Base-by-base conservation (phyloP, 2,797 vertebrate genomes). In the Darevskia nairensis region DNA sequence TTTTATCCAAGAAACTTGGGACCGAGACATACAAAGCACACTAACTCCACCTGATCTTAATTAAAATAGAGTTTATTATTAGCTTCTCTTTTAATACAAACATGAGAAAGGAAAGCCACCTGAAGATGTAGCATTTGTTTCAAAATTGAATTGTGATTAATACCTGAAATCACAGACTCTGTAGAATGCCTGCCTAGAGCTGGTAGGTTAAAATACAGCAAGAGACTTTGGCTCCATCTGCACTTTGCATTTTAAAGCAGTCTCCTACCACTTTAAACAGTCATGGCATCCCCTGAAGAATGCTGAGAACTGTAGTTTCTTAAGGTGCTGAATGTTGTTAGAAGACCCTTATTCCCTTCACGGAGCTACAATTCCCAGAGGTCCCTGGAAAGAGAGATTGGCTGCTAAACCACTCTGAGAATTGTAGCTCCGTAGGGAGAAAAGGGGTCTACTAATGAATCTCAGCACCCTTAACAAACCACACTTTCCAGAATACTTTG, bases 1-100 rank as follows among this genome's bases (percentile, higher is more conserved):
- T 72, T 87, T 59, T 21, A 35, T 71, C 29, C 39, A 59, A 75
- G 21, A 32, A 25, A 6, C 59, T 44, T 44, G 76, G 7, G 85
- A 84, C 64, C 35, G 82, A 92, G 21, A 75, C 91, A 32, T 88
- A 95, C 78, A 96, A 88, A 95, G 93, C 64, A 94, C 90, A 93
- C 82, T 32, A 79, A 82, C 68, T 92, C 93, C 89, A 89, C 93
- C 91, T 81, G 66, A 25, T 61, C 90, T 97, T 97, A 97, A 96
- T 97, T 97, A 97, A 97, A 97, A 97, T 97, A 97, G 95, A 97
- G 94, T 97, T 97, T 97, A 97, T 93, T 93, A 93, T 97, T 97
- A 97, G 96, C 95, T 96, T 97, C 96, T 96, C 93, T 97, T 96
- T 97, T 96, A 96, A 97, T 97, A 97, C 96, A 97, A 97, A 97